Percentiles rank a stretch among this genome's conserved stretches.
Conservation (phyloP, 92 coral and sea anemone species). For the Phenganax marumi region DNA sequence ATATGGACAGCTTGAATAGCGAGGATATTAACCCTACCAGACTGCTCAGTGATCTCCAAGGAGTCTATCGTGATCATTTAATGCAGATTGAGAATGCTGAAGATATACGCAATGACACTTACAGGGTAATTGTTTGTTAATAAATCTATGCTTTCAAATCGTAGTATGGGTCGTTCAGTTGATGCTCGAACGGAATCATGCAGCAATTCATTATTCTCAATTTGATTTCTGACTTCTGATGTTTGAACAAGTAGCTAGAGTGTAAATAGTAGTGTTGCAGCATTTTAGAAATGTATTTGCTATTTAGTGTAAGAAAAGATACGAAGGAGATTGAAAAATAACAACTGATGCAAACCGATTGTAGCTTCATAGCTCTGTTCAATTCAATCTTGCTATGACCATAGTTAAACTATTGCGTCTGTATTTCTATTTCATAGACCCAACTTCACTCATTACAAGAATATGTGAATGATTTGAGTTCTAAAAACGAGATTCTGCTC, state of each 20-base stretch:
- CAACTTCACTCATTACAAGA: conserved; percentile 89
- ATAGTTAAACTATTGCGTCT: too few species aligned
- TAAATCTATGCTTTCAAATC: neutral
- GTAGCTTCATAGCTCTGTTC: too few species aligned
- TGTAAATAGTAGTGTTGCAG: neutral
- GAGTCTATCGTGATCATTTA: conserved; percentile 72
- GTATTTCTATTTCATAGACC: conserved; percentile 55
- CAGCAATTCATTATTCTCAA: neutral
- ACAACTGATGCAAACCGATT: too few species aligned
- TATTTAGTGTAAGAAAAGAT: too few species aligned
- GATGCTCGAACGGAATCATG: too few species aligned
- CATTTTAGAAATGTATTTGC: neutral
- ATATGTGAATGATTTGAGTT: conserved; percentile 88
- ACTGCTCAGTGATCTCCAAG: conserved; percentile 74
- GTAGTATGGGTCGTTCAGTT: too few species aligned
- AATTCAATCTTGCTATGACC: too few species aligned
- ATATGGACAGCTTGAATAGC: conserved; percentile 14
- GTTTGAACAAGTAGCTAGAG: neutral
- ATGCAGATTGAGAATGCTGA: conserved; percentile 83
- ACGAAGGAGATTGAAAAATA: too few species aligned
- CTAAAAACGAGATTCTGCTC: conserved; percentile 93
- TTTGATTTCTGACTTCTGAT: neutral
- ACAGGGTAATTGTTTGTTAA: conserved; percentile 59
- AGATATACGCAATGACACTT: conserved; percentile 76
- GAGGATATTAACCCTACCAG: conserved; percentile 25